Evolutionary conservation across 1,140 invertebrate genomes (phyloP), one percentile per base, ranked within the genome.

Genomic region (Aplysia californica): DNA sequence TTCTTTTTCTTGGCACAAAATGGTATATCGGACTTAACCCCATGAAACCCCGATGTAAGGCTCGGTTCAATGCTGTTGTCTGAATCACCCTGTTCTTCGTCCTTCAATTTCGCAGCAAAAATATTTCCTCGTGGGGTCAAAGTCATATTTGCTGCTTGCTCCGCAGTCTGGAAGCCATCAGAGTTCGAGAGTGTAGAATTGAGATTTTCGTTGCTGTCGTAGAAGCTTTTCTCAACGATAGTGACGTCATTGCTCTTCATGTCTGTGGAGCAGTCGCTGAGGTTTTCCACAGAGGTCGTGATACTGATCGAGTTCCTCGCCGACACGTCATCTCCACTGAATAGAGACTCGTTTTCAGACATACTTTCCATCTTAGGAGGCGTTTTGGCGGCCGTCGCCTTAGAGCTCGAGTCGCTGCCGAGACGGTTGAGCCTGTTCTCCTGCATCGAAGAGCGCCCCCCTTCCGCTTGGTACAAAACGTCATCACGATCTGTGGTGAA

Each of bases 311-410:
- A 61, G 58, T 61, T 61, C 29, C 58, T 10, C 29, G 58, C 58
- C 26, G 58, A 61, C 6, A 61, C 58, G 26, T 61, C 58, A 26
- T 61, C 58, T 6, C 58, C 58, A 26, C 58, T 61, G 26, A 61
- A 61, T 26, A 61, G 10, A 61, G 58, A 61, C 29, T 61, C 58
- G 58, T 61, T 61, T 29, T 61, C 58, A 23, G 58, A 61, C 58
- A 26, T 61, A 26, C 58, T 61, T 29, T 61, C 58, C 18, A 26
- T 6, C n/a, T n/a, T n/a, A 50, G 44, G 44, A 50, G 44, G 15
- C n/a, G 44, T 15, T 50, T 50, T 50, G 15, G 44, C 44, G n/a
- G 15, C 44, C 44, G 15, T 50, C n/a, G 15, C 15, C 44, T 50
- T 50, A n/a, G n/a, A 15, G 15, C n/a, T 50, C 44, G 15, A 50